Evolutionary conservation across 2,113 vertebrate species (phyloP), one percentile per base, ranked within the genome.

Genomic region (Danionella cerebrum): DNA sequence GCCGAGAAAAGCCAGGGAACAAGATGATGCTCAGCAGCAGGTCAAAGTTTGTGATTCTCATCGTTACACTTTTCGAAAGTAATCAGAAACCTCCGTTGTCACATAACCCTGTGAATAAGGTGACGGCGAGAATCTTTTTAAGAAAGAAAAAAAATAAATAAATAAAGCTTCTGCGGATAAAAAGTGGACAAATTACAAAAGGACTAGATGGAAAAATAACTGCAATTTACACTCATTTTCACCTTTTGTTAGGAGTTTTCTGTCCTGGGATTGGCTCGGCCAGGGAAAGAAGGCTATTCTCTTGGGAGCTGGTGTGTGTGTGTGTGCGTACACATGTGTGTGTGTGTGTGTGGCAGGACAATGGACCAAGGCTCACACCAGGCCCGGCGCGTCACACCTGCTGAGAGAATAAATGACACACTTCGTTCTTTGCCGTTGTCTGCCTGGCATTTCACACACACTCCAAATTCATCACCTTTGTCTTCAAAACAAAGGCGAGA

Each of bases 161-260:
- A 44, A 60, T 57, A 76, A 71, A 75, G 75, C 77, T 78, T 68
- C 78, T 73, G 75, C 66, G 77, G 78, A 84, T 83, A 85, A 84
- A 81, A 81, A 83, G 83, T 84, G 83, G 79, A 81, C 79, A 54
- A 72, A 78, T 78, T 74, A 74, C 76, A 69, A 74, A 73, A 80
- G 76, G 76, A 82, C 47, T 75, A 76, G 78, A 78, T 58, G 71
- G 75, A 78, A 84, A 87, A 85, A 88, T 87, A 83, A 84, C 85
- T 80, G 84, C 83, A 88, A 88, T 89, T 89, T 88, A 84, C 85
- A 90, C 85, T 86, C 81, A 89, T 90, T 89, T 90, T 86, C 89
- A 87, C 87, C 81, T 87, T 88, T 85, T 86, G 83, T 84, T 83
- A 82, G 78, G 81, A 86, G 86, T 86, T 86, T 81, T 71, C 82